phyloP scores from a whole-genome alignment of 1,140 invertebrate genomes.

The Dysdera silvatica region DNA sequence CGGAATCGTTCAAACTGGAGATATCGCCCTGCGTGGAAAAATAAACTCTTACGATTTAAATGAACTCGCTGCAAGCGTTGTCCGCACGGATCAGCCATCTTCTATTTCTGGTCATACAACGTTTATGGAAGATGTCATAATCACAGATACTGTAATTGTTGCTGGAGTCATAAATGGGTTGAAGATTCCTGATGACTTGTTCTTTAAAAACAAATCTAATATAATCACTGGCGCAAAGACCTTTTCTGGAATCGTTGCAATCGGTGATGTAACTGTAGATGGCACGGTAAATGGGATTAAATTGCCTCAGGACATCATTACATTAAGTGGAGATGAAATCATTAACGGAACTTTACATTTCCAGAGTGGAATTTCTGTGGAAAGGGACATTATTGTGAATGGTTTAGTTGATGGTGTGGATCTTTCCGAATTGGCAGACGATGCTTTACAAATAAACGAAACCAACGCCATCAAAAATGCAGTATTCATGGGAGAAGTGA shows the following conservation, averaged over 20 bases:
- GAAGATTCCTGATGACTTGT: constrained; percentile 19
- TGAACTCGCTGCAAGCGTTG: constrained; percentile 3
- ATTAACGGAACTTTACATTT: constrained; percentile 6
- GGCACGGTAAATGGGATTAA: constrained; percentile 3
- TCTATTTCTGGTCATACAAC: constrained; percentile 1
- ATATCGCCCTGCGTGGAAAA: neutral
- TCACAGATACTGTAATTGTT: neutral
- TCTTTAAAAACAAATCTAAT: neutral
- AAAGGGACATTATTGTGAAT: constrained; percentile 4
- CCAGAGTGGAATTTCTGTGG: constrained; percentile 2
- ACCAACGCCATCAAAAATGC: constrained; percentile 2
- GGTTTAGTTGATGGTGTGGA: constrained; percentile 17
- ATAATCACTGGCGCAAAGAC: neutral
- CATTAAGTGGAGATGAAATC: constrained; percentile 10
- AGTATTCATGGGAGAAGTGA: constrained; percentile 5
- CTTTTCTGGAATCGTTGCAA: constrained; percentile 4
- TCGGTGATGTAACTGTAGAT: neutral
- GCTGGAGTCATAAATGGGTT: constrained; percentile 2
- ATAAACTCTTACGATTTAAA: constrained; percentile 11
- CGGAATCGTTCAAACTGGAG: neutral
- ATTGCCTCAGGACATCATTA: constrained; percentile 17
- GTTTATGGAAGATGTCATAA: constrained; percentile 12
- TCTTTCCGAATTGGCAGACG: constrained; percentile 1
- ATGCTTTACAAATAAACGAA: constrained; percentile 13
- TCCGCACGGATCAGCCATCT: constrained; percentile 3